phyloP scores from a whole-genome alignment of 2,888 invertebrate species.

The Dichetophora obliterata region DNA sequence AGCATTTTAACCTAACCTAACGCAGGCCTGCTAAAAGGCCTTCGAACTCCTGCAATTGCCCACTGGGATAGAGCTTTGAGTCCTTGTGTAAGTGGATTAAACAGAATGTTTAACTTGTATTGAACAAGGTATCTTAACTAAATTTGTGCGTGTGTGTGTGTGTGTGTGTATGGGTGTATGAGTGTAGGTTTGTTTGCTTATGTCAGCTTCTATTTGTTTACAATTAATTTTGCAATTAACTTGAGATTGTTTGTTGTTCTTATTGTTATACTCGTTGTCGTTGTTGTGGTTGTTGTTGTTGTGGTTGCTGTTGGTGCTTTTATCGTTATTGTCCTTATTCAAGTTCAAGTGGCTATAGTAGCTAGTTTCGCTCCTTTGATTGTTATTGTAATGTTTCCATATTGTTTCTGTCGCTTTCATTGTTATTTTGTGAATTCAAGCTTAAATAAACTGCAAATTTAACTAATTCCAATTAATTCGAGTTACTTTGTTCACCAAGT shows the following conservation, averaged over 20 bases:
- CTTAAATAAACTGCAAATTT: too few relatives aligned
- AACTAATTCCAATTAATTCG: too few relatives aligned
- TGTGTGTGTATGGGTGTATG: background rate
- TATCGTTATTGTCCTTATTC: background rate
- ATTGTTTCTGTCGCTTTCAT: too few relatives aligned
- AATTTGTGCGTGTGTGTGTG: background rate
- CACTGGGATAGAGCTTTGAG: background rate
- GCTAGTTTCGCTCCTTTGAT: background rate
- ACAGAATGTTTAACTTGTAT: background rate
- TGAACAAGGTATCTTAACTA: background rate
- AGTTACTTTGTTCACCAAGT: too few relatives aligned
- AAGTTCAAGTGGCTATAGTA: too few relatives aligned
- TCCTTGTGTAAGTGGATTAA: background rate
- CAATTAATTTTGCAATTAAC: background rate
- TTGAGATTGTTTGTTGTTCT: background rate
- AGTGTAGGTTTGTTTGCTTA: background rate
- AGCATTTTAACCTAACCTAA: too few relatives aligned
- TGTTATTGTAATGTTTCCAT: background rate
- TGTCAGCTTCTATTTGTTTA: background rate
- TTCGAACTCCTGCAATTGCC: too few relatives aligned
- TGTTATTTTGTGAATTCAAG: too few relatives aligned
- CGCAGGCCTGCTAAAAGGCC: too few relatives aligned
- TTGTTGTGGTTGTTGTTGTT: background rate
- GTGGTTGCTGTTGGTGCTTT: background rate
- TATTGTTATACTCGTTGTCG: background rate